Evolutionary conservation across 2,113 vertebrate genomes (phyloP).

Genomic region (Gila orcuttii): DNA sequence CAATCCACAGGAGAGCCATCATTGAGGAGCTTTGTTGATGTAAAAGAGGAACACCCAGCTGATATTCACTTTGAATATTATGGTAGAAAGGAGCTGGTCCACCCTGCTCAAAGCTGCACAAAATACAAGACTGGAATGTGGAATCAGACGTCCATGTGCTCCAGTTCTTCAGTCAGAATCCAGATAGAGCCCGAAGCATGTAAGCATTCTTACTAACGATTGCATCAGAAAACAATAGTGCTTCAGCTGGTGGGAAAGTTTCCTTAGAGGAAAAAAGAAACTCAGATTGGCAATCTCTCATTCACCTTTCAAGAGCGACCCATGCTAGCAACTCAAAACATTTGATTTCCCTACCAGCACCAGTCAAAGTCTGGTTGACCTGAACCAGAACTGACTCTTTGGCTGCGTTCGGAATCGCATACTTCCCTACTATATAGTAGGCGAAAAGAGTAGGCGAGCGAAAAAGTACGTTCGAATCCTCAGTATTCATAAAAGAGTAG

Average conservation of each 20-base stretch:
- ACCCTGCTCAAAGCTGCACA: slow-evolving; percentile 20
- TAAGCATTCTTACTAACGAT: slow-evolving; percentile 70
- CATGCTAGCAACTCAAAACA: slow-evolving; percentile 51
- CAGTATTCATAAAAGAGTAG: too few species aligned
- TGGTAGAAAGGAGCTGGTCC: slow-evolving; percentile 10
- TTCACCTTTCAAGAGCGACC: slow-evolving; percentile 28
- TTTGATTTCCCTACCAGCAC: slow-evolving; percentile 60
- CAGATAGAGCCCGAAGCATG: slow-evolving; percentile 67
- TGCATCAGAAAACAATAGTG: slow-evolving; percentile 72
- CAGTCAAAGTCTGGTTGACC: not conserved
- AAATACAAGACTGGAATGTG: slow-evolving; percentile 66
- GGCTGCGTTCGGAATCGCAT: too few species aligned
- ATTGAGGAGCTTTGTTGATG: slow-evolving; percentile 25
- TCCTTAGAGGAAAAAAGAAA: slow-evolving; percentile 72
- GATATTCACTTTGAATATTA: slow-evolving; percentile 32
- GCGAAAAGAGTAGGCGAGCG: too few species aligned
- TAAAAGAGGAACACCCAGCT: slow-evolving; percentile 15
- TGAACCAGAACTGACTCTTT: slow-evolving; percentile 2
- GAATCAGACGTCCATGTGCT: slow-evolving; percentile 71
- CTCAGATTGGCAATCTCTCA: slow-evolving; percentile 28
- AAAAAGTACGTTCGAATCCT: too few species aligned
- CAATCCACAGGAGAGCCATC: slow-evolving; percentile 17
- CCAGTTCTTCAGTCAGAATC: slow-evolving; percentile 66
- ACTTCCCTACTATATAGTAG: too few species aligned
- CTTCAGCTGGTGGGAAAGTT: slow-evolving; percentile 63